Conservation (phyloP, 2,797 vertebrate species). For the Linurgus olivaceus region DNA sequence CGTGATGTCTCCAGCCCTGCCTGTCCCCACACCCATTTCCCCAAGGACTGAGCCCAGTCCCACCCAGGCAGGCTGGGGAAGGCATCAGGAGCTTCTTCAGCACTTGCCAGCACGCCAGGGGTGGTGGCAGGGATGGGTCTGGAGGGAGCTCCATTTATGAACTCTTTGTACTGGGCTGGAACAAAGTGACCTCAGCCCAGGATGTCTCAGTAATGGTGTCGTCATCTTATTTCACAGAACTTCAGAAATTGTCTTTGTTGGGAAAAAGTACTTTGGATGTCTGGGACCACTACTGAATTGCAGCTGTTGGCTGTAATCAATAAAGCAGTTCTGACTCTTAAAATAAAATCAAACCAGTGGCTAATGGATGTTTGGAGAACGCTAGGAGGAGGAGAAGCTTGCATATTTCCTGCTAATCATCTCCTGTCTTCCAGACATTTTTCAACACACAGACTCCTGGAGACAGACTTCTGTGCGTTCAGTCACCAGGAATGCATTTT, state of each 20-base stretch:
- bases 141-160: neutral
- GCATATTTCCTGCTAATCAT: neutral
- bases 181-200: neutral
- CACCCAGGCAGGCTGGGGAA: neutral
- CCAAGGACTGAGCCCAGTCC: neutral
- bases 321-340: neutral
- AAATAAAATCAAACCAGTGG: neutral
- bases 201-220: neutral
- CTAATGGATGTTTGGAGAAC: neutral
- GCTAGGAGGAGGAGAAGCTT: neutral
- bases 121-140: neutral
- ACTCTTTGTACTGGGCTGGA: neutral
- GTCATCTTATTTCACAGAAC: neutral
- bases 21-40: neutral
- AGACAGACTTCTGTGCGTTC: neutral
- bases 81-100: neutral
- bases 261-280: neutral
- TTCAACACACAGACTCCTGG: neutral
- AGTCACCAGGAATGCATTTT: neutral
- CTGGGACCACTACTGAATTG: neutral
- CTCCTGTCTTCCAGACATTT: neutral
- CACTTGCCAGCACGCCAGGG: neutral
- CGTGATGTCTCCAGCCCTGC: accelerated
- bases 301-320: neutral
- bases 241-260: neutral